phyloP scores from a whole-genome alignment of 2,888 invertebrate species.

The Heliconius hortense region DNA sequence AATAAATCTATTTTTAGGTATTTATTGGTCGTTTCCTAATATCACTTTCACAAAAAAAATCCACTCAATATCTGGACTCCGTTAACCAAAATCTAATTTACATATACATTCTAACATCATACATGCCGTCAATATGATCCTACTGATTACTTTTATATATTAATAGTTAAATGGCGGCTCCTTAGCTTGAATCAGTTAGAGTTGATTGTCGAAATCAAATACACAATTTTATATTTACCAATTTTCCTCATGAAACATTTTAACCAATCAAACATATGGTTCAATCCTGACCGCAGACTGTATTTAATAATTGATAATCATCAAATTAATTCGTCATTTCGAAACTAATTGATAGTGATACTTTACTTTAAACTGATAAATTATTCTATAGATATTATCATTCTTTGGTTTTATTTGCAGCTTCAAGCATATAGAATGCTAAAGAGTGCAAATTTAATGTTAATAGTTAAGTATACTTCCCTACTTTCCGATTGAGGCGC shows the following conservation, averaged over 20 bases:
- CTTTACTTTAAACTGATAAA: not conserved
- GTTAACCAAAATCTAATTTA: too few species aligned
- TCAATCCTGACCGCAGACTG: conserved; percentile 7
- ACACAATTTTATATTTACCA: not conserved
- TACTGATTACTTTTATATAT: not conserved
- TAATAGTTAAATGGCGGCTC: not conserved
- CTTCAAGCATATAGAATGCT: not conserved
- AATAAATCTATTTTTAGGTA: too few species aligned
- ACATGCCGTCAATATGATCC: not conserved
- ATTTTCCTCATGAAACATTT: conserved; percentile 5
- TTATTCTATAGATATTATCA: not conserved
- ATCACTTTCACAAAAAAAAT: too few species aligned
- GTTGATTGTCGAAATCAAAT: not conserved
- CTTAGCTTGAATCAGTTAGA: too few species aligned
- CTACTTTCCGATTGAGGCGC: too few species aligned
- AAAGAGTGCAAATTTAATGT: too few species aligned
- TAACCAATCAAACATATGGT: conserved; percentile 2
- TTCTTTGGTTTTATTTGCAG: not conserved
- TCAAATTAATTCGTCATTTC: conserved; percentile 9
- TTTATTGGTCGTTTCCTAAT: too few species aligned
- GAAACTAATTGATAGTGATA: conserved; percentile 7
- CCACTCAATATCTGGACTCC: too few species aligned
- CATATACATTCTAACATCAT: too few species aligned
- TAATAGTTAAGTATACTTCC: too few species aligned
- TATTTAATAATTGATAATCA: conserved; percentile 14